Evolutionary conservation across 2,888 invertebrate species (phyloP).

Genomic region (Watsonalla cultraria): DNA sequence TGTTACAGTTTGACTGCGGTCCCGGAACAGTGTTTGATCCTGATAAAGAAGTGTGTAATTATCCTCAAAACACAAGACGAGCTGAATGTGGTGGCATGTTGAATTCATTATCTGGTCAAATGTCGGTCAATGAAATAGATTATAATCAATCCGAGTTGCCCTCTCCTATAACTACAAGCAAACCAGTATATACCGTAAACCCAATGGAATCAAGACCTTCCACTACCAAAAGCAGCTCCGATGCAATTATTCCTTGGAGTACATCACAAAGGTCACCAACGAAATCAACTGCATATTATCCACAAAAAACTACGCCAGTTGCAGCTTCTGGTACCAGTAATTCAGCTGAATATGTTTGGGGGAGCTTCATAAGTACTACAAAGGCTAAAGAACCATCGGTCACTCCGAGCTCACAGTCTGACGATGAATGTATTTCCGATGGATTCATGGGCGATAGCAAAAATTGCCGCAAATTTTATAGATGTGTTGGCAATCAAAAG

Average conservation of each 20-base stretch:
- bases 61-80: slow-evolving; percentile 83
- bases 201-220: slow-evolving; percentile 2
- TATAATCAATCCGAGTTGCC: slow-evolving; percentile 43
- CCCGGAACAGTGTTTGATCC: slow-evolving; percentile 87
- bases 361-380: slow-evolving; percentile 4
- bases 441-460: slow-evolving; percentile 86
- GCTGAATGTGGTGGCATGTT: slow-evolving; percentile 79
- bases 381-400: slow-evolving; percentile 2
- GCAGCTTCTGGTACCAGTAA: neutral
- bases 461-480: slow-evolving; percentile 88
- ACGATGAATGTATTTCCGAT: slow-evolving; percentile 76
- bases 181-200: slow-evolving; percentile 23
- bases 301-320: slow-evolving; percentile 2
- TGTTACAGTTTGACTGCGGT: slow-evolving; percentile 83
- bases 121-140: slow-evolving; percentile 69
- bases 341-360: neutral
- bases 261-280: slow-evolving; percentile 5
- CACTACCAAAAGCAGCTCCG: neutral
- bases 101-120: slow-evolving; percentile 13
- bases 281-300: slow-evolving; percentile 3
- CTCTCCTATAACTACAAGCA: slow-evolving; percentile 45
- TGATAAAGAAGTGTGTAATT: slow-evolving; percentile 82
- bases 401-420: slow-evolving; percentile 14
- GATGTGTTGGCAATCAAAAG: slow-evolving; percentile 83
- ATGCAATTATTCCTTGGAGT: slow-evolving; percentile 11